Base-by-base conservation (phyloP, 2,797 vertebrate species). In the Spinus pinus region DNA sequence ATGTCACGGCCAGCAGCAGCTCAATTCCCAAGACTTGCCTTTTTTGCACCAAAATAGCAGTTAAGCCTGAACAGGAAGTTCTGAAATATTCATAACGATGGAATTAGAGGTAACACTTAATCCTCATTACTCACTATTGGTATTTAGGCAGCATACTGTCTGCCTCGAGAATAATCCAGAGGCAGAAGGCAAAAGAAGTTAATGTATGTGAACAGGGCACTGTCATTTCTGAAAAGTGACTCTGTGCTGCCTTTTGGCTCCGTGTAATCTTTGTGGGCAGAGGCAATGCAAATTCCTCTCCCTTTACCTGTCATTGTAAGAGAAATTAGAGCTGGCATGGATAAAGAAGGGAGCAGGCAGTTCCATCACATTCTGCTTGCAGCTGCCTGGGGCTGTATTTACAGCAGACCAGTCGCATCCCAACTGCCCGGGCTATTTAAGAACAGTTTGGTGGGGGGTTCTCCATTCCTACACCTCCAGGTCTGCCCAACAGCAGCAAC, bases 11-110 rank as follows among this genome's bases (percentile, higher is more conserved):
- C 91, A 93, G 69, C 87, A 91, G 95, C 75, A 93, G 91, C 87
- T 91, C 82, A 90, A 21, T 75, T 93, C 80, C 88, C 70, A 71
- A 95, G 91, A 88, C 74, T 86, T 56, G 74, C 69, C 47, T 94
- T 93, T 95, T 93, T 81, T 61, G 69, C 95, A 96, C 93, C 90
- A 64, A 95, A 97, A 97, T 90, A 97, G 95, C 89, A 92, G 84
- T 58, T 95, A 96, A 97, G 94, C 93, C 93, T 93, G 96, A 93
- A 94, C 70, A 92, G 49, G 90, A 96, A 95, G 80, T 93, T 93
- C 81, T 83, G 86, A 91, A 95, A 95, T 91, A 89, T 79, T 93
- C 83, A 42, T 67, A 62, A 72, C 6, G 37, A 80, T 5, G n/a
- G 93, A 96, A 94, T 93, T 88, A 92, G 77, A 65, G 73, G 81